Evolutionary conservation across 2,888 invertebrate genomes (phyloP).

Genomic region (Eretmocerus hayati): DNA sequence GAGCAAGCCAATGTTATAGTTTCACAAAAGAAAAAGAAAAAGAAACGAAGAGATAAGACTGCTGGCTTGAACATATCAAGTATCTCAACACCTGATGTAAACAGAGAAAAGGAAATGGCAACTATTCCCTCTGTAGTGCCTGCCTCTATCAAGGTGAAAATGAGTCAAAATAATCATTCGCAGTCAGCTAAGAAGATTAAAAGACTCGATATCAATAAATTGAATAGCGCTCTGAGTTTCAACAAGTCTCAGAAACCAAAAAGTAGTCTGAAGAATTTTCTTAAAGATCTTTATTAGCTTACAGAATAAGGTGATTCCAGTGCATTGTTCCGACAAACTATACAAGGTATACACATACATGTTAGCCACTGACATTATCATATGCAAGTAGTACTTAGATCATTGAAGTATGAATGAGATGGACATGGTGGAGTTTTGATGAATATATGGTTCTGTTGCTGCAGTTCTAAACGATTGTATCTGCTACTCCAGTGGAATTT

Average conservation of each 20-base stretch:
- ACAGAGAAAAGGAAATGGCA: constrained; percentile 4
- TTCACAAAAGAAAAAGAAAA: constrained; percentile 31
- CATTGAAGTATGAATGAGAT: too few species aligned
- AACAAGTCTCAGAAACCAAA: constrained; percentile 21
- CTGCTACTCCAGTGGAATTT: constrained; percentile 63
- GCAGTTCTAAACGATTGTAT: too few species aligned
- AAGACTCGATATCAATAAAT: constrained; percentile 31
- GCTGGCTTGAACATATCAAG: constrained; percentile 43
- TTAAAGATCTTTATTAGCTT: constrained; percentile 32
- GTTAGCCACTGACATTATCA: too few species aligned
- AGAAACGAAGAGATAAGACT: constrained; percentile 44
- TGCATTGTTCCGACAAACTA: constrained; percentile 19
- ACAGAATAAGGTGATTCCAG: constrained; percentile 10
- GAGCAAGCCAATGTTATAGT: not conserved
- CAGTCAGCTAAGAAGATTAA: constrained; percentile 28
- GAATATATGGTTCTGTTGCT: constrained; percentile 7
- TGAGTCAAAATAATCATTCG: constrained; percentile 20
- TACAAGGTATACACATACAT: constrained; percentile 17
- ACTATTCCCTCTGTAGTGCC: constrained; percentile 8
- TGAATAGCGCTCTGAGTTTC: constrained; percentile 32
- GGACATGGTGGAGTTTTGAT: constrained; percentile 6
- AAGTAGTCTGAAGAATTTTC: constrained; percentile 35
- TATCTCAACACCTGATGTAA: constrained; percentile 2
- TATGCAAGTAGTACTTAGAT: too few species aligned
- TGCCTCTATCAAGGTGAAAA: constrained; percentile 6